These are phyloP conservation scores for Araneus ventricosus DNA, from an alignment of 1,140 invertebrate species.

Conservation along the genomic window DNA sequence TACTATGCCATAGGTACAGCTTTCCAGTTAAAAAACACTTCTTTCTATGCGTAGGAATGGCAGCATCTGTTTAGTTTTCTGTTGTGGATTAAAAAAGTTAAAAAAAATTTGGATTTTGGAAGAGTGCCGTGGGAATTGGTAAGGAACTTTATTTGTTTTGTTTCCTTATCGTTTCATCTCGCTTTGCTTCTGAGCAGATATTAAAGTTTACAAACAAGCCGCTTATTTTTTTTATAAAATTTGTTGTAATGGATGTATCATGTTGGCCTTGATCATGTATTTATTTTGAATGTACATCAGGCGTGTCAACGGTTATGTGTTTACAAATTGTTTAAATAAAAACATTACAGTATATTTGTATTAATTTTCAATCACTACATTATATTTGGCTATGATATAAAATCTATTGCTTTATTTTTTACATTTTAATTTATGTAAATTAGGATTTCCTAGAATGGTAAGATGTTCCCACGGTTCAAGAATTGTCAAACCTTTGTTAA, in stretches of 20 bases:
- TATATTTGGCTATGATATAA: neutral
- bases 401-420: neutral
- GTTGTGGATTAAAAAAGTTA: neutral
- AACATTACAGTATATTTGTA: neutral
- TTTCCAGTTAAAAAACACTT: no score
- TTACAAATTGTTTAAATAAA: neutral
- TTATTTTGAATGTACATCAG: neutral
- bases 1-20: no score
- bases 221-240: neutral
- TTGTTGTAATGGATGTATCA: neutral
- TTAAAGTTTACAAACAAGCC: neutral
- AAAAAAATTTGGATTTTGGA: constrained; percentile 1
- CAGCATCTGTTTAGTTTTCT: neutral
- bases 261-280: neutral
- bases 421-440: neutral
- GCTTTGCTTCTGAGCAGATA: neutral
- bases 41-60: neutral
- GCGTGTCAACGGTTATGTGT: neutral
- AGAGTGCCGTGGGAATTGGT: neutral
- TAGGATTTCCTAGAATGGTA: neutral
- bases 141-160: neutral
- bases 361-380: neutral
- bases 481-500: neutral
- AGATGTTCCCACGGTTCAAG: neutral
- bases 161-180: neutral